phyloP scores from a whole-genome alignment of 2,797 vertebrate genomes.

The Lacerta viridis region DNA sequence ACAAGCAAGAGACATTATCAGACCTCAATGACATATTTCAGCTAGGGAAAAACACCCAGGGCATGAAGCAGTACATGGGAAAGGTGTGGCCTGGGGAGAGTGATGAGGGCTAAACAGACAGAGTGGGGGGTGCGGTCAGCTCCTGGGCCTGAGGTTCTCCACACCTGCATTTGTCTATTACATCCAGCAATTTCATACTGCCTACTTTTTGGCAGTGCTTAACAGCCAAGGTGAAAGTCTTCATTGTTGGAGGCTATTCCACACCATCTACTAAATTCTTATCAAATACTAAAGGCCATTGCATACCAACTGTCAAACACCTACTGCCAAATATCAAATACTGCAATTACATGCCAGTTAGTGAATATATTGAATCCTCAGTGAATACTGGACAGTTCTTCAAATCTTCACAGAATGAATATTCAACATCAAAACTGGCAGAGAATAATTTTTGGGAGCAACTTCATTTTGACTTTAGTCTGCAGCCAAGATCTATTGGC shows the following conservation, averaged over 20 bases:
- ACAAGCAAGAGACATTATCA: no score
- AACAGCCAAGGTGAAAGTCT: neutral
- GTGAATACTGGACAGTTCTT: neutral
- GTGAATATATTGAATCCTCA: neutral
- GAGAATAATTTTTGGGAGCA: neutral
- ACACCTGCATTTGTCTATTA: neutral
- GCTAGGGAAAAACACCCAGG: no score
- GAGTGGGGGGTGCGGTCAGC: no score
- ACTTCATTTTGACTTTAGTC: neutral
- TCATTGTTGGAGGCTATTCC: neutral
- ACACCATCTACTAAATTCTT: neutral
- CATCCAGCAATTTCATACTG: neutral
- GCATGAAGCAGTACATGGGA: no score
- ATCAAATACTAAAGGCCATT: neutral
- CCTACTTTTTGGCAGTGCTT: neutral
- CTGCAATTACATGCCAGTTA: neutral
- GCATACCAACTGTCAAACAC: neutral
- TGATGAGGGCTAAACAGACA: no score
- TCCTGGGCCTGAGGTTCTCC: no score
- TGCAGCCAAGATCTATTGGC: constrained; percentile 27
- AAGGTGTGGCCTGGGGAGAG: no score
- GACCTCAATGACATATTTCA: no score
- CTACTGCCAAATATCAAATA: neutral
- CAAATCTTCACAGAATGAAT: neutral
- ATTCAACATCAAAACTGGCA: neutral